phyloP scores from a whole-genome alignment of 2,797 vertebrate genomes.

The Pangasius djambal region DNA sequence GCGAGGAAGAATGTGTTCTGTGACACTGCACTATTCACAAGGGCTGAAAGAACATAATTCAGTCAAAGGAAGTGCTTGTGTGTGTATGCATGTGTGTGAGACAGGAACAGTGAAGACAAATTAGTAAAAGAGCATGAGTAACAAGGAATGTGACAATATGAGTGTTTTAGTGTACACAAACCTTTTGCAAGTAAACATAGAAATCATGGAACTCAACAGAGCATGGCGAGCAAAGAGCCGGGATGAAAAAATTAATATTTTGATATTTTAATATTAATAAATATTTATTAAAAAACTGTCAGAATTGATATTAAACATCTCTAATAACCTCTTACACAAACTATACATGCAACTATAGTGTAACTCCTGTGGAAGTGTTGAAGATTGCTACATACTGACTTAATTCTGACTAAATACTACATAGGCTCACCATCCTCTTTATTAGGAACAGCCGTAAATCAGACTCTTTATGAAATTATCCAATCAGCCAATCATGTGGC shows the following conservation, averaged over 20 bases:
- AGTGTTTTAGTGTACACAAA: slow-evolving; percentile 7
- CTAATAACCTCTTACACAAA: background rate
- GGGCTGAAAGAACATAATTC: background rate
- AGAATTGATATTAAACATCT: background rate
- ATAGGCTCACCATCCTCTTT: background rate
- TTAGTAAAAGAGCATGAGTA: background rate
- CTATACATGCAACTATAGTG: background rate
- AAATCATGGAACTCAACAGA: background rate
- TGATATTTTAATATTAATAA: too few relatives aligned
- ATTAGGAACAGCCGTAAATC: background rate
- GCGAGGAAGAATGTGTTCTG: background rate
- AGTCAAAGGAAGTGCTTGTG: background rate
- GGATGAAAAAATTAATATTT: background rate
- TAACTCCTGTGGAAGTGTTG: background rate
- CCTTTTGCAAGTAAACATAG: background rate
- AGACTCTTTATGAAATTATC: background rate
- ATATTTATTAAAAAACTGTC: background rate
- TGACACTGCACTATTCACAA: background rate
- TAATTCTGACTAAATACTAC: background rate
- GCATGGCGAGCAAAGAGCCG: too few relatives aligned
- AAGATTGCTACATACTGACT: background rate
- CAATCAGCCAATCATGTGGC: background rate
- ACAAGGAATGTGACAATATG: background rate
- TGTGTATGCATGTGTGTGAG: background rate
- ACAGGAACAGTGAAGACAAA: background rate